Conservation (phyloP, 2,797 vertebrate species). For the Sciurus carolinensis region DNA sequence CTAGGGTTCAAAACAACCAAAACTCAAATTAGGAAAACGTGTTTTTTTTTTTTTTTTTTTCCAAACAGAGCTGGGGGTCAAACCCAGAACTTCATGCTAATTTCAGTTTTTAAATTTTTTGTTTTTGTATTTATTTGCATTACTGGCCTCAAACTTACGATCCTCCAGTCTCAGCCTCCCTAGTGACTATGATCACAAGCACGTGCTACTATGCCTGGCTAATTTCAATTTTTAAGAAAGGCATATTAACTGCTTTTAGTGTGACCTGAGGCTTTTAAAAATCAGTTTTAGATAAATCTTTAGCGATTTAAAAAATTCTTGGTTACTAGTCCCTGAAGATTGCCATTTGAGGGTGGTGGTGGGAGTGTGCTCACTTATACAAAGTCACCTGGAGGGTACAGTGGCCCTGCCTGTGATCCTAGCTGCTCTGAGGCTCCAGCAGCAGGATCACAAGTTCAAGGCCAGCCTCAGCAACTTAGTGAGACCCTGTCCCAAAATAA, state of each 20-base stretch:
- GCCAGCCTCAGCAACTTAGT: no score
- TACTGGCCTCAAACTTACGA: no score
- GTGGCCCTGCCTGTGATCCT: no score
- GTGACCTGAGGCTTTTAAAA: neutral
- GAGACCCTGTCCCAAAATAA: no score
- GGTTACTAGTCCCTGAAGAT: neutral
- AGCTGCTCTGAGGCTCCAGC: no score
- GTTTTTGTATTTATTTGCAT: no score
- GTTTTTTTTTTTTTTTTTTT: no score
- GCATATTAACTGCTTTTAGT: neutral
- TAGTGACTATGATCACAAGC: no score
- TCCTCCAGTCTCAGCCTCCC: no score
- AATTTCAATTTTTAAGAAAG: constrained; percentile 12
- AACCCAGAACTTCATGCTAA: neutral
- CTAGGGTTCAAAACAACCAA: neutral
- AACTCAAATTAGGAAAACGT: no score
- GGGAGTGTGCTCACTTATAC: neutral
- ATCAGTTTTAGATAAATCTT: neutral
- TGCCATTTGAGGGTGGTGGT: neutral
- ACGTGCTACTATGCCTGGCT: neutral
- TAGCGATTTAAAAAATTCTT: constrained; percentile 32
- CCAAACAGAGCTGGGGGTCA: no score
- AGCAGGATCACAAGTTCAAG: no score
- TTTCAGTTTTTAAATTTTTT: constrained; percentile 7
- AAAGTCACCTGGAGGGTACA: neutral